Base-by-base conservation (phyloP, 2,113 vertebrate species). In the Phocoena sinus region DNA sequence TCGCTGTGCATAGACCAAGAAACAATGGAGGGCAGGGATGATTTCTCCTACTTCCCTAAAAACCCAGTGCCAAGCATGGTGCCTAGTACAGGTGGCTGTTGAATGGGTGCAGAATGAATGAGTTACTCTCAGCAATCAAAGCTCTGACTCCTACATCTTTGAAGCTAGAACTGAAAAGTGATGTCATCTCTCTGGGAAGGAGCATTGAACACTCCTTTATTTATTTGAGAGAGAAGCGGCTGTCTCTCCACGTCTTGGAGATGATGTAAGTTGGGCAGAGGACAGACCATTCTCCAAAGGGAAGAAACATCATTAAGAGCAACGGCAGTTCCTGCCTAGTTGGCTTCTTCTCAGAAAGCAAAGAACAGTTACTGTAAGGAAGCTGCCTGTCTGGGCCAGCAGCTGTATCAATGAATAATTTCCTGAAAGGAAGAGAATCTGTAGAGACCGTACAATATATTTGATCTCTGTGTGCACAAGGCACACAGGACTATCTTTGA, bases 331-430 rank as follows among this genome's bases (percentile, higher is more conserved):
- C 38, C 90, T 97, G 84, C 80, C 65, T 60, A 4, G 28, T 13
- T 62, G 95, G 63, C 96, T 70, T 33, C 41, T 94, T 96, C 86
- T 93, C 96, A 97, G 96, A 98, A 98, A 98, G 95, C 84, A 92
- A 79, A 98, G 95, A 98, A 50, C 36, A 89, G 97, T 98, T 98
- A 65, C 97, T 94, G 96, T 96, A 97, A 98, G 98, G 96, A 94
- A 80, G 92, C 67, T 0, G 77, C 62, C 60, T 71, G 93, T 89
- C 89, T 89, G 96, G 68, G 84, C 53, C 53, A 92, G 96, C 76
- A 83, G 92, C 67, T 95, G 95, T 94, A 95, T 97, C 96, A 96
- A 85, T 98, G 95, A 82, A 98, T 94, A 95, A 82, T 93, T 95
- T 80, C 97, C 95, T 97, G 97, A 98, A 98, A 96, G 95, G 85